phyloP scores from a whole-genome alignment of 2,113 vertebrate species.

The Arothron firmamentum region DNA sequence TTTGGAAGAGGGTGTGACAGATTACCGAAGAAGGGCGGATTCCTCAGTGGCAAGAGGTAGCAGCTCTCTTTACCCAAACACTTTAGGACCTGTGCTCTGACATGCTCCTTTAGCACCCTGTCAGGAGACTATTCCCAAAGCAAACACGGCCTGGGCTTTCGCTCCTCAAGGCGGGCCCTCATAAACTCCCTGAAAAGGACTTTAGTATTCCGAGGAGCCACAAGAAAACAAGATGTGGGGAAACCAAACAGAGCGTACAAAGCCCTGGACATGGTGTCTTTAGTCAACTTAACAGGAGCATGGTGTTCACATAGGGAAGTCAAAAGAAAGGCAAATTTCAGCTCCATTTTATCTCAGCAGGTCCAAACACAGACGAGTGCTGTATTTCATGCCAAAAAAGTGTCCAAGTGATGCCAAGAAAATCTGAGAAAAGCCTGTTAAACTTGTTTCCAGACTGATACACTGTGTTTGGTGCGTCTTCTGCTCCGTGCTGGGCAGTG shows the following conservation, averaged over 20 bases:
- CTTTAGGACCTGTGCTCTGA: conserved; percentile 70
- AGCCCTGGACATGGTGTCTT: conserved; percentile 69
- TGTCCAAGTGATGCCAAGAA: conserved; percentile 20
- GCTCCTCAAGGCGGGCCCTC: conserved; percentile 56
- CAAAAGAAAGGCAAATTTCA: conserved; percentile 58
- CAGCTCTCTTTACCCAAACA: conserved; percentile 70
- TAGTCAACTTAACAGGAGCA: conserved; percentile 60
- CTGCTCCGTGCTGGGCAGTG: too few relatives aligned
- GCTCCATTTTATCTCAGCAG: conserved; percentile 59
- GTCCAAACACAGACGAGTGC: conserved; percentile 53
- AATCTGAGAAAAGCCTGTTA: conserved; percentile 26
- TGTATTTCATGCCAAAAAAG: conserved; percentile 54
- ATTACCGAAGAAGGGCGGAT: conserved; percentile 75
- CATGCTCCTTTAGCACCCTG: conserved; percentile 80
- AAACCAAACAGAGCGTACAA: conserved; percentile 71
- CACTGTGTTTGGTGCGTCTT: conserved; percentile 23
- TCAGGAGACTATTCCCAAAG: conserved; percentile 76
- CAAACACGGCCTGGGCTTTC: conserved; percentile 73
- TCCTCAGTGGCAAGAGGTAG: conserved; percentile 76
- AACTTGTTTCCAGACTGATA: conserved; percentile 32
- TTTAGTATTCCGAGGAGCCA: conserved; percentile 64
- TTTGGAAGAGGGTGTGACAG: conserved; percentile 73
- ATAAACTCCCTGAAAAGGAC: conserved; percentile 73
- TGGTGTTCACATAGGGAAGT: conserved; percentile 46
- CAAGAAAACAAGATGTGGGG: conserved; percentile 73